phyloP scores from a whole-genome alignment of 2,797 vertebrate species.

The Lepilemur ruficaudatus region DNA sequence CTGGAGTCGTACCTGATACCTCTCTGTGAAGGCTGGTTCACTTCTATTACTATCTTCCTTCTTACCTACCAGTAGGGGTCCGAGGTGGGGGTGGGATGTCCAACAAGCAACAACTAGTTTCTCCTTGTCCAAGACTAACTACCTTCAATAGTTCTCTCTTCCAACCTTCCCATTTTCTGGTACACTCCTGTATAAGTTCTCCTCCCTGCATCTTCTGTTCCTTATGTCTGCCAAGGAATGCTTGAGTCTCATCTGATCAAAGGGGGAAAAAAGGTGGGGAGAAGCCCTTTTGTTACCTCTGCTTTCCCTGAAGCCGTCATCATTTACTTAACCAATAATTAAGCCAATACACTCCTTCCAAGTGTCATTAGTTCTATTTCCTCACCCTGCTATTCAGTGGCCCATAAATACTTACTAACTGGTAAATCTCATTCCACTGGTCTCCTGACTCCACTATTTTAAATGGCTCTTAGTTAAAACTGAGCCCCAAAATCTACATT shows the following conservation, averaged over 20 bases:
- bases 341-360: neutral
- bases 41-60: neutral
- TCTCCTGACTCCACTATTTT: slow-evolving; percentile 4
- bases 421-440: neutral
- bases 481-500: slow-evolving; percentile 6
- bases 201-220: neutral
- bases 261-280: neutral
- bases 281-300: neutral
- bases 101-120: neutral
- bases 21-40: neutral
- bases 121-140: neutral
- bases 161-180: neutral
- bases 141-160: neutral
- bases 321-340: neutral
- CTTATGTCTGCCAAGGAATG: neutral
- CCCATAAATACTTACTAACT: neutral
- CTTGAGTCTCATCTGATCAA: neutral
- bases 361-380: neutral
- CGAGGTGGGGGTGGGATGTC: neutral
- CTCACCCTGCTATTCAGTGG: neutral
- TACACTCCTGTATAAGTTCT: neutral
- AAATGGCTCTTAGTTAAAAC: slow-evolving; percentile 9
- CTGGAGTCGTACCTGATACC: neutral
- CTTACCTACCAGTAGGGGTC: neutral
- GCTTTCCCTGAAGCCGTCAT: neutral